Evolutionary conservation across 1,140 invertebrate species (phyloP).

Genomic region (Hydropsyche tenuis): DNA sequence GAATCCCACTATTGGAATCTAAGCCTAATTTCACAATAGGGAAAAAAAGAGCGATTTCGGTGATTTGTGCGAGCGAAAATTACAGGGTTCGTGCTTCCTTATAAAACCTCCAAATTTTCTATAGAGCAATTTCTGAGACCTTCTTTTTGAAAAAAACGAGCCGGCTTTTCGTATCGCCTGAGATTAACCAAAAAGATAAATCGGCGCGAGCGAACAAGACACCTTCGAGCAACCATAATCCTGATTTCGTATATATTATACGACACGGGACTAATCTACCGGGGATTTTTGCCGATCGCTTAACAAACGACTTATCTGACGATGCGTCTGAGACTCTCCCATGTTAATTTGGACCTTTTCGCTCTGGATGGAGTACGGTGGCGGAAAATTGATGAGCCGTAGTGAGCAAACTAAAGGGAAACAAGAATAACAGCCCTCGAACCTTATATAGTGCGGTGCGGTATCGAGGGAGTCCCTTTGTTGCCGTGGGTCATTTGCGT

Average conservation of each 20-base stretch:
- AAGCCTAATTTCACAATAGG: conserved; percentile 24
- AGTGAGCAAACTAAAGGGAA: conserved; percentile 16
- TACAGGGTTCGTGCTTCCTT: no score
- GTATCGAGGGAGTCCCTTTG: conserved; percentile 3
- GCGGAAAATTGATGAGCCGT: conserved; percentile 14
- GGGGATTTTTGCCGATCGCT: not conserved
- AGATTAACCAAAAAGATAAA: no score
- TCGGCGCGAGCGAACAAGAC: no score
- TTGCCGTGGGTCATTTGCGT: not conserved
- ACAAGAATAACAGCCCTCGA: conserved; percentile 15
- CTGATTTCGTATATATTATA: no score
- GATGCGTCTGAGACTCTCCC: not conserved
- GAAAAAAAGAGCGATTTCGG: not conserved
- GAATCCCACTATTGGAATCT: conserved; percentile 21
- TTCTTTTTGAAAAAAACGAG: no score
- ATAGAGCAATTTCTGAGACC: no score
- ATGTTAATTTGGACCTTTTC: conserved; percentile 18
- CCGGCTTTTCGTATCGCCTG: no score
- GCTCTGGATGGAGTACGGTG: not conserved
- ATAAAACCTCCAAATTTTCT: no score
- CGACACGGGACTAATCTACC: not conserved
- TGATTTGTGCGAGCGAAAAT: not conserved
- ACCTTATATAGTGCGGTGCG: not conserved
- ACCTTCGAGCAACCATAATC: no score
- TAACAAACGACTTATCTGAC: not conserved